Base-by-base conservation (phyloP, 2,113 vertebrate genomes). In the Antechinus stuartii region DNA sequence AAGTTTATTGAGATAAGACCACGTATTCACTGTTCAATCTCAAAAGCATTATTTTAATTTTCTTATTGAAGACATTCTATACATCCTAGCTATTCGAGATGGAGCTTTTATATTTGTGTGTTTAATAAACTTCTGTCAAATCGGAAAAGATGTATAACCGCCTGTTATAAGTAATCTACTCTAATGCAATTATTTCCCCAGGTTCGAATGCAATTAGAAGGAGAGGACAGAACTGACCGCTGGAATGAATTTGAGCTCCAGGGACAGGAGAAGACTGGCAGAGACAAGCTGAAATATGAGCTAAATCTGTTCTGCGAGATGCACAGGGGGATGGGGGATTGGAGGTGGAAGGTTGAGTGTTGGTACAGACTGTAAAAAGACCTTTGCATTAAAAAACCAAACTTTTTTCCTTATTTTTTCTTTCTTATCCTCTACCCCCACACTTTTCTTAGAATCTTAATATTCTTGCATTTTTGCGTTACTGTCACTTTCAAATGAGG, bases 121-220 rank as follows among this genome's bases (percentile, higher is more conserved):
- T 97, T 98, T 98, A 98, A 97, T 98, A 98, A 97, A 96, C 97
- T 96, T 95, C 97, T 95, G 90, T 0, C 91, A 93, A 95, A 96
- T 56, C 55, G 90, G 56, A 96, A 96, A 93, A 98, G 98, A 97
- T 93, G 95, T 97, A 97, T 57, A 97, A 98, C 96, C 92, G 91
- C 93, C 94, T 97, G 92, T 93, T 95, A 92, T 97, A 90, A 97
- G 91, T 96, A 94, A 97, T 97, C 98, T 95, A 95, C 97, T 93
- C 91, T 61, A 97, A 97, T 97, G 97, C 95, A 97, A 94, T 98
- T 97, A 94, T 97, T 98, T 98, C 91, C 54, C 95, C 47, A 93
- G 95, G 96, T 97, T 96, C 96, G 94, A 61, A 57, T 3, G 97
- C 95, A 97, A 0, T 91, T 92, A 95, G 46, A 90, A 54, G 23